These are phyloP conservation scores for Tragulus kanchil DNA, from an alignment of 2,113 vertebrate genomes.

Conservation along the genomic window DNA sequence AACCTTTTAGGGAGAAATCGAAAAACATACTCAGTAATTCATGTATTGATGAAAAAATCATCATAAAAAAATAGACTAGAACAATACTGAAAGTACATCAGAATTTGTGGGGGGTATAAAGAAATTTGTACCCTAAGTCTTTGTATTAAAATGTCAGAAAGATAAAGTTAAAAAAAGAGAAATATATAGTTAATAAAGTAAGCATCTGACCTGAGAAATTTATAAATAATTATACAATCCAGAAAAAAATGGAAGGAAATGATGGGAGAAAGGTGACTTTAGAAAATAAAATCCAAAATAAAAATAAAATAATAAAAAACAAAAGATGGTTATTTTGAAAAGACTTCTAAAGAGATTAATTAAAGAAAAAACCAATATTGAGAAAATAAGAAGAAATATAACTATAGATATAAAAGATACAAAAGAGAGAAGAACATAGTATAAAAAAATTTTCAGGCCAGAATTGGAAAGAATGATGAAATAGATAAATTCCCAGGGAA, in stretches of 20 bases:
- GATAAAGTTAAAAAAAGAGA: too few species aligned
- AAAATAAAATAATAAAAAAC: neutral
- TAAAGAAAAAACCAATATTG: neutral
- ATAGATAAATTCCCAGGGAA: neutral
- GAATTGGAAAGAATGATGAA: neutral
- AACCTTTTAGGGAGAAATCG: neutral
- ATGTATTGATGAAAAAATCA: neutral
- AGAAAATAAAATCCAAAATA: too few species aligned
- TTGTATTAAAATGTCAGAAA: neutral
- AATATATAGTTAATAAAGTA: neutral
- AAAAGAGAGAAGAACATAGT: neutral
- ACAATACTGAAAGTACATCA: slow-evolving; percentile 6
- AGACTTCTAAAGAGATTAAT: neutral
- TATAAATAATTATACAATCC: neutral
- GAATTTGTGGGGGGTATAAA: neutral
- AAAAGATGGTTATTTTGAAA: slow-evolving; percentile 4
- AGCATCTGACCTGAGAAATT: slow-evolving; percentile 3
- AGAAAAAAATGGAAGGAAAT: neutral
- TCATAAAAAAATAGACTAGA: neutral
- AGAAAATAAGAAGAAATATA: neutral
- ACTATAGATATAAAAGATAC: neutral
- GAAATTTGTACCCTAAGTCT: neutral
- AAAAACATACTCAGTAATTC: neutral
- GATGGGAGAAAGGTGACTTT: neutral
- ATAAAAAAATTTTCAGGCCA: neutral